Conservation (phyloP, 2,113 vertebrate species). For the Syngnathus typhle region DNA sequence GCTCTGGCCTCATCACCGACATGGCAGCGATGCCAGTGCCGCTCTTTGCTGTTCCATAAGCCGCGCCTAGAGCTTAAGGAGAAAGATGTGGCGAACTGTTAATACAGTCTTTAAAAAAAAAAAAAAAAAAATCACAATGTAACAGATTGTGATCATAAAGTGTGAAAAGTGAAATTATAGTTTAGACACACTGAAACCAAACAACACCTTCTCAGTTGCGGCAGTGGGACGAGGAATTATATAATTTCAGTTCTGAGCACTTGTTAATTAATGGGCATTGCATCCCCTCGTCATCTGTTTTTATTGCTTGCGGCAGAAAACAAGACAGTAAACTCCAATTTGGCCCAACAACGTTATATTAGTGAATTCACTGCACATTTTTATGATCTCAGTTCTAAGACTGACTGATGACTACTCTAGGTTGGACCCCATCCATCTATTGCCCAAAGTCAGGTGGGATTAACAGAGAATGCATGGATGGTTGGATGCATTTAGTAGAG, state of each 20-base stretch:
- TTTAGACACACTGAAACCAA: neutral
- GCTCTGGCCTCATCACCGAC: constrained; percentile 98
- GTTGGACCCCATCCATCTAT: neutral
- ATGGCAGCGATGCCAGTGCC: constrained; percentile 97
- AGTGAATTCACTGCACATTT: too few species aligned
- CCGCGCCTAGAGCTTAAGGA: constrained; percentile 85
- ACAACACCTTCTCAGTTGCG: constrained; percentile 7
- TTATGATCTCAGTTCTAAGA: neutral
- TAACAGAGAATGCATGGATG: neutral
- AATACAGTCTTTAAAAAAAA: neutral
- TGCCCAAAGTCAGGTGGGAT: neutral
- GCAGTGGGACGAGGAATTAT: neutral
- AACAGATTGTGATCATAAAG: neutral
- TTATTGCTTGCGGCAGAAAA: too few species aligned
- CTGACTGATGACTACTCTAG: neutral
- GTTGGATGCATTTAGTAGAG: neutral
- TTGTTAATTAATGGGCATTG: too few species aligned
- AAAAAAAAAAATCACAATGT: neutral
- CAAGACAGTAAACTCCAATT: too few species aligned
- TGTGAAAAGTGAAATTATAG: neutral
- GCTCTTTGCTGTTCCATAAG: constrained; percentile 97
- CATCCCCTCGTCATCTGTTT: too few species aligned
- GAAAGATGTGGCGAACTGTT: constrained; percentile 9
- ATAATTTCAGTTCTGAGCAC: neutral
- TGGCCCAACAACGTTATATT: too few species aligned